Evolutionary conservation across 2,797 vertebrate species (phyloP).

Genomic region (Orestias chungarensis): DNA sequence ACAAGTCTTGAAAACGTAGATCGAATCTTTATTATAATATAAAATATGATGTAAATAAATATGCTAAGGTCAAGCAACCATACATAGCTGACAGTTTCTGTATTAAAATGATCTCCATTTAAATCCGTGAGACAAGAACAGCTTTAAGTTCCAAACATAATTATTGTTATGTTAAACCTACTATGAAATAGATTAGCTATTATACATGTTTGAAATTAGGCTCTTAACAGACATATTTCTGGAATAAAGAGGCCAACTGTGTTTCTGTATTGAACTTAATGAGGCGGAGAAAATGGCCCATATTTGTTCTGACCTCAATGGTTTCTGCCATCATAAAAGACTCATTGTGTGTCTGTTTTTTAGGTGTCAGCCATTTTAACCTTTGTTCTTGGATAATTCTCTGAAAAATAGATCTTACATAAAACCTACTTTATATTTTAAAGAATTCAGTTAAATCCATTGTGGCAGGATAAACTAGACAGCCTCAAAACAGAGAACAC

Average conservation of each 20-base stretch:
- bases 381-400: background rate
- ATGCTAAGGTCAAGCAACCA: background rate
- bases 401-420: background rate
- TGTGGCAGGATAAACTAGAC: background rate
- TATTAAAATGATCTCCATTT: too few relatives aligned
- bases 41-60: background rate
- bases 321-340: background rate
- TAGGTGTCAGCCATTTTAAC: background rate
- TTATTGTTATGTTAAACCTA: background rate
- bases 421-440: background rate
- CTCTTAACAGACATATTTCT: background rate
- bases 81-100: background rate
- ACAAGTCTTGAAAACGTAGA: background rate
- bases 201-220: background rate
- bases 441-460: background rate
- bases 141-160: background rate
- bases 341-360: background rate
- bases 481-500: background rate
- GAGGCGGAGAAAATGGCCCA: background rate
- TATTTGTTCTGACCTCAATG: conserved; percentile 1
- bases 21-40: background rate
- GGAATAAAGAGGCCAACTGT: background rate
- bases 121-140: background rate
- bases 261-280: background rate
- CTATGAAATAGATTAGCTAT: background rate